Evolutionary conservation across 2,888 invertebrate genomes (phyloP).

Genomic region (Clanis bilineata): DNA sequence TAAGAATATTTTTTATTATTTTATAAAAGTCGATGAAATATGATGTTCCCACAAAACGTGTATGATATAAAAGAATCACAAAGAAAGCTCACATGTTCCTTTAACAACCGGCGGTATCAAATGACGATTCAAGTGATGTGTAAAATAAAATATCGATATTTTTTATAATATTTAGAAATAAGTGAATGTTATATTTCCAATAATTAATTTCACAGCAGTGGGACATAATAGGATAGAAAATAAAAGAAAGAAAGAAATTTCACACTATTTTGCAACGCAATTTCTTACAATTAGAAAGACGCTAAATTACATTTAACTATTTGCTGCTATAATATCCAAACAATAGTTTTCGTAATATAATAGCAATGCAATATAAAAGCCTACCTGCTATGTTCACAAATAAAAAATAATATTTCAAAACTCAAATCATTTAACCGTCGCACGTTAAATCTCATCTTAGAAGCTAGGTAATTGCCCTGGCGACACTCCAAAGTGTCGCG

Average conservation of each 20-base stretch:
- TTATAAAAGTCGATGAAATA: slow-evolving; percentile 14
- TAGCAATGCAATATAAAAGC: too few species aligned
- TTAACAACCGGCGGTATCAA: slow-evolving; percentile 63
- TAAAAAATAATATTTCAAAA: slow-evolving; percentile 25
- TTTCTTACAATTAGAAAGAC: too few species aligned
- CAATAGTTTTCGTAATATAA: too few species aligned
- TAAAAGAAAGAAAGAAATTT: too few species aligned
- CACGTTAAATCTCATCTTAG: slow-evolving; percentile 79
- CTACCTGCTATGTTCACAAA: neutral
- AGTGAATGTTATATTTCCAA: too few species aligned
- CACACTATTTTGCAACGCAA: too few species aligned
- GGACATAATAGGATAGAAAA: too few species aligned
- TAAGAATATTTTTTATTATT: slow-evolving; percentile 8
- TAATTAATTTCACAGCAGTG: too few species aligned
- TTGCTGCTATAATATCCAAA: too few species aligned
- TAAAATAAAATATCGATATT: neutral
- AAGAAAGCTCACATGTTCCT: neutral
- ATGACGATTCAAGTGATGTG: slow-evolving; percentile 46
- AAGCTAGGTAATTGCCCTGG: slow-evolving; percentile 81
- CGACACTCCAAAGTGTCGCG: slow-evolving; percentile 80
- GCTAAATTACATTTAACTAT: too few species aligned
- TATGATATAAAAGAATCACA: slow-evolving; percentile 13
- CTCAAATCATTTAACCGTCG: slow-evolving; percentile 63
- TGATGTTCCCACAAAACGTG: slow-evolving; percentile 13
- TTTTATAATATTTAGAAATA: neutral